phyloP scores from a whole-genome alignment of 2,888 invertebrate species.

The Folsomia manolachei region DNA sequence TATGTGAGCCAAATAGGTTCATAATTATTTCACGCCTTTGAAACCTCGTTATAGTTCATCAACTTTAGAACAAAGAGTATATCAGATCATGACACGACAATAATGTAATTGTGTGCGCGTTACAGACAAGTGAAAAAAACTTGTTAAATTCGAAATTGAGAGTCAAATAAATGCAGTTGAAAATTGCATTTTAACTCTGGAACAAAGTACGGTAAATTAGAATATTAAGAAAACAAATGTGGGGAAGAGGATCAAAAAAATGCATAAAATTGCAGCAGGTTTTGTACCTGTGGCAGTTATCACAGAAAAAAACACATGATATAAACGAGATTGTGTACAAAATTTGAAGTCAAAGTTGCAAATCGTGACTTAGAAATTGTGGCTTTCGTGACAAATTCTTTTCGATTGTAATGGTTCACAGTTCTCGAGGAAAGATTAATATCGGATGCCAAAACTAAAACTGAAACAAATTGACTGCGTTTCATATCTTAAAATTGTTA shows the following conservation, averaged over 20 bases:
- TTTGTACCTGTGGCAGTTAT: too few species aligned
- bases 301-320: not conserved
- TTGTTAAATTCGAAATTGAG: not conserved
- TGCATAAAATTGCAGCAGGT: not conserved
- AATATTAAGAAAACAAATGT: too few species aligned
- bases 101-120: not conserved
- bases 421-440: not conserved
- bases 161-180: not conserved
- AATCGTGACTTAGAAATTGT: constrained; percentile 11
- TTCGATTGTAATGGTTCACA: not conserved
- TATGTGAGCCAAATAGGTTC: too few species aligned
- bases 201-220: too few species aligned
- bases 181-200: too few species aligned
- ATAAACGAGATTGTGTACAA: not conserved
- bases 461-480: not conserved
- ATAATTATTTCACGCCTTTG: not conserved
- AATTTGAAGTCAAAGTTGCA: constrained; percentile 5
- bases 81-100: not conserved
- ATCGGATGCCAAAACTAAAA: not conserved
- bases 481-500: not conserved
- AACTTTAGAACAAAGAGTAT: too few species aligned
- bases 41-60: not conserved
- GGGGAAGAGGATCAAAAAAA: not conserved
- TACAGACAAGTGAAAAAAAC: not conserved
- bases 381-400: not conserved